Percentiles rank a stretch among this genome's conserved stretches.
These are phyloP conservation scores for Misgurnus mizolepis DNA, from an alignment of 2,113 vertebrate species.

Conservation along the genomic window DNA sequence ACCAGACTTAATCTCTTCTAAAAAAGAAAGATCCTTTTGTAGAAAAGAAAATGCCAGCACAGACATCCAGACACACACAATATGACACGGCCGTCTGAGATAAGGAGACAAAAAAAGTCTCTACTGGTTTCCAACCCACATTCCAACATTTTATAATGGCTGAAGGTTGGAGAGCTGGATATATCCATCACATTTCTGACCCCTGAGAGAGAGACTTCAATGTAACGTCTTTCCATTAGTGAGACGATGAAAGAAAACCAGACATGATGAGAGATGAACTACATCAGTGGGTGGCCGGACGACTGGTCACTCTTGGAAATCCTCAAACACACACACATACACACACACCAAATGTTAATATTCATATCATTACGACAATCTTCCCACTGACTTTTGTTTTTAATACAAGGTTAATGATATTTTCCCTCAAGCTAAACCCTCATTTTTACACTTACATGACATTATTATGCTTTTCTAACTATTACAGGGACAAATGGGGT, in stretches of 20 bases:
- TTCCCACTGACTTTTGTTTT: too few relatives aligned
- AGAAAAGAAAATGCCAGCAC: not conserved
- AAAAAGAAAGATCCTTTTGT: not conserved
- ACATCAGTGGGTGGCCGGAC: conserved; percentile 19
- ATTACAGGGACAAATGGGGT: too few relatives aligned
- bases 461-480: not conserved
- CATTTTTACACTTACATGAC: too few relatives aligned
- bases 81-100: not conserved
- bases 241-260: conserved; percentile 17
- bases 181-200: conserved; percentile 5
- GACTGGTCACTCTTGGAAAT: not conserved
- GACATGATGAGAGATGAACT: conserved; percentile 12
- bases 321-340: conserved; percentile 21
- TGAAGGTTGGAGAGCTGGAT: not conserved
- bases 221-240: conserved; percentile 38
- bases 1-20: conserved; percentile 19
- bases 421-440: too few relatives aligned
- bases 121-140: conserved; percentile 2
- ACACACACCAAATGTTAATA: conserved; percentile 6
- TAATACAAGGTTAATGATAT: too few relatives aligned
- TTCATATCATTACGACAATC: too few relatives aligned
- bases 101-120: conserved; percentile 19
- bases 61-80: not conserved
- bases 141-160: conserved; percentile 3
- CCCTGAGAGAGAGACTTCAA: not conserved